Conservation (phyloP, 64 coral and sea anemone genomes). For the Montipora foliosa region DNA sequence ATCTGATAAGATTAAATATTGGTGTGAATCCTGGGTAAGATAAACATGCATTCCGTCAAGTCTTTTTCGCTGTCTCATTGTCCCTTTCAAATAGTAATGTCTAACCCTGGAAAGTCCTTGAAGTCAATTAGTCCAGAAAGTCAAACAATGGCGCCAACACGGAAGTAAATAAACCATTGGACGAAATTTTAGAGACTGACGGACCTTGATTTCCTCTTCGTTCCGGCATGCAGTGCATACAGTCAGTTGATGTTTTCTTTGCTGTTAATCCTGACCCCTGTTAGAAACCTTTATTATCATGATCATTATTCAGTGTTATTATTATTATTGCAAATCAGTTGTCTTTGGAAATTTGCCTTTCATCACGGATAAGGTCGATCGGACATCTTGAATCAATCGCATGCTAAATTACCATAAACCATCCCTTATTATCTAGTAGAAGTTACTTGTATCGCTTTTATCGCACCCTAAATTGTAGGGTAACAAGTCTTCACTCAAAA, state of each 20-base stretch:
- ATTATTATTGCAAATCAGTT: not conserved
- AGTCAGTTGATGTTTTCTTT: not conserved
- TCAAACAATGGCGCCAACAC: not conserved
- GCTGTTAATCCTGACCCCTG: not conserved
- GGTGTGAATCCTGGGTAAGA: not conserved
- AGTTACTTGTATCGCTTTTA: not conserved
- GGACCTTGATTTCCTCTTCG: not conserved
- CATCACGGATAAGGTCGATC: not conserved
- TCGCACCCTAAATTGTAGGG: not conserved
- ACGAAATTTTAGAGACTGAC: not conserved
- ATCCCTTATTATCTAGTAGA: not conserved
- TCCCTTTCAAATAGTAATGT: too few species aligned
- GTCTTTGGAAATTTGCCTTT: not conserved
- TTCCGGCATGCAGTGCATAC: not conserved
- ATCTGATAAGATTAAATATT: not conserved
- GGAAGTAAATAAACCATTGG: conserved; percentile 35
- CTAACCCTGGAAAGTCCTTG: not conserved
- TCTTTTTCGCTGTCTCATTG: too few species aligned
- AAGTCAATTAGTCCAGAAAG: not conserved
- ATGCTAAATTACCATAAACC: not conserved
- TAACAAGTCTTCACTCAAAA: not conserved
- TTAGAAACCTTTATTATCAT: not conserved
- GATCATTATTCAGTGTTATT: not conserved
- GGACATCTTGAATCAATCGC: not conserved
- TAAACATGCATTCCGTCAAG: not conserved